Base-by-base conservation (phyloP, 2,113 vertebrate species). In the Takifugu bimaculatus region DNA sequence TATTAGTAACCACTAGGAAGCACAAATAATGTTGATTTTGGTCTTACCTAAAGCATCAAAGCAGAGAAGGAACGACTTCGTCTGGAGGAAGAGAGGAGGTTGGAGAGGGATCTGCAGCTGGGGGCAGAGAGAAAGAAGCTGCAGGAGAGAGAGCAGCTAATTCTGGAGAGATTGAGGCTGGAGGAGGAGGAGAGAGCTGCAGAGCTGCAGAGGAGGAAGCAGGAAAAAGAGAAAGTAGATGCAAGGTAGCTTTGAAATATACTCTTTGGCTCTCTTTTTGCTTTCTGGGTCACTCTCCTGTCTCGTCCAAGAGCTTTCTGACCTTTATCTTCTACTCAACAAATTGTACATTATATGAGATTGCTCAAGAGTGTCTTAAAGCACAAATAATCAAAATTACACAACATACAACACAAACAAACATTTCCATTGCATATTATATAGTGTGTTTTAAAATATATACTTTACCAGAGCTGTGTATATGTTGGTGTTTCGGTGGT, bases 61-160 rank as follows among this genome's bases (percentile, higher is more conserved):
- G 87, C 81, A 6, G 88, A 91, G 77, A 94, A 92, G 70, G 96
- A 99, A 49, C 84, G 80, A 2, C 68, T 87, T 49, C 90, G 93
- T 15, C 52, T 78, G 49, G 79, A 66, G 10, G 93, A 93, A 53
- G 95, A 98, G 79, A 88, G 75, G 4, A 45, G 43, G 54, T 5
- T 88, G 50, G 75, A 83, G 74, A 72, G 62, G 51, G 4, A 1
- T 7, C 68, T 43, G 4, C 75, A 60, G 26, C 78, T 85, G 0
- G 69, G 20, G 1, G 68, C 47, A n/a, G 83, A 82, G 0, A 28
- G 45, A 2, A 63, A 66, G 55, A 74, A 15, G 4, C 62, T 60
- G 44, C 78, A 76, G 2, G 86, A 90, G 49, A 87, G 82, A 47
- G 75, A 92, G 63, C 81, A 70, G 54, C 83, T 88, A 39, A 68